phyloP scores from a whole-genome alignment of 2,888 invertebrate genomes.

The Macrosiphum euphorbiae region DNA sequence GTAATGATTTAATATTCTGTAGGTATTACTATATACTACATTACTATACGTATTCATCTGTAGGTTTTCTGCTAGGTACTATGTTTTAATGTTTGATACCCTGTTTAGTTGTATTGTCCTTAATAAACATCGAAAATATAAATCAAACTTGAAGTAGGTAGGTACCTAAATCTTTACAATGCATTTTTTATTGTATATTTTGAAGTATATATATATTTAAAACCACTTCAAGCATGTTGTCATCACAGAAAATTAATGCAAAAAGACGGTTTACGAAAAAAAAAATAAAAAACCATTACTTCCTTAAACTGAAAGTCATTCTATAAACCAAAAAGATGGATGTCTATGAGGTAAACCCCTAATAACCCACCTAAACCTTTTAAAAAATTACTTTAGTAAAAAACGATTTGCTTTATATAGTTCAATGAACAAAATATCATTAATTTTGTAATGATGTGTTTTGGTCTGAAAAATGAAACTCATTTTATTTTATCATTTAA shows the following conservation, averaged over 20 bases:
- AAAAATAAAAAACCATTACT: background rate
- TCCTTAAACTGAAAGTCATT: background rate
- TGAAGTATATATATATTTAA: background rate
- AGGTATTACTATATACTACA: background rate
- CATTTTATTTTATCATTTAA: background rate
- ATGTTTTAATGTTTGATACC: background rate
- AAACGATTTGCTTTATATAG: background rate
- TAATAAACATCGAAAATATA: background rate
- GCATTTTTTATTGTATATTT: background rate
- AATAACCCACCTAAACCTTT: background rate
- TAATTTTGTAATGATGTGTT: background rate
- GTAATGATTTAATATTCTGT: background rate
- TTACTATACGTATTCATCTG: background rate
- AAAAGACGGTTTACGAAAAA: background rate
- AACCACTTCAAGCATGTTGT: background rate
- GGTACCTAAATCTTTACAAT: background rate
- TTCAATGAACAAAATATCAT: background rate
- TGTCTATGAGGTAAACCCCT: background rate
- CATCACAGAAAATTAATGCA: background rate
- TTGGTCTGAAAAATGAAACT: background rate
- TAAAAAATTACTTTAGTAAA: slow-evolving; percentile 2
- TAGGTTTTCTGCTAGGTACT: background rate
- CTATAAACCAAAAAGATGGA: slow-evolving; percentile 13
- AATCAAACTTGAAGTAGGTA: background rate
- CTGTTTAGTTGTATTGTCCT: background rate